Evolutionary conservation across 1,140 invertebrate genomes (phyloP).

Genomic region (Bombyx mori): DNA sequence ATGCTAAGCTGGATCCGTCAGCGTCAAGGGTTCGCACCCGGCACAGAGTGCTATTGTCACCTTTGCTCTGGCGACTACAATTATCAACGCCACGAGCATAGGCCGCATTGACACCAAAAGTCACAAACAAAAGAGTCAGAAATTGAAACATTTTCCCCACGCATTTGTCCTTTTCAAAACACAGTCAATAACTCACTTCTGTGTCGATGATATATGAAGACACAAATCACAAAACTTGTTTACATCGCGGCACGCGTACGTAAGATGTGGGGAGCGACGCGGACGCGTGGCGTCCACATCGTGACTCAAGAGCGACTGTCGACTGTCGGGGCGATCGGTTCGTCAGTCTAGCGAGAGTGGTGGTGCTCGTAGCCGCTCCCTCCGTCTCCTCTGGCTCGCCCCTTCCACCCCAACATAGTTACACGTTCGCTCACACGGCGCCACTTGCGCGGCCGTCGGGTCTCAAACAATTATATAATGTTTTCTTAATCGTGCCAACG

Average conservation of each 20-base stretch:
- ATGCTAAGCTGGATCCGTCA: constrained; percentile 75
- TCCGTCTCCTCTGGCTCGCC: constrained; percentile 31
- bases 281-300: constrained; percentile 49
- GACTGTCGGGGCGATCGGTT: constrained; percentile 44
- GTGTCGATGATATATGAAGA: constrained; percentile 22
- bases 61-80: constrained; percentile 33
- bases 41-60: constrained; percentile 73
- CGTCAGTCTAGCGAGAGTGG: constrained; percentile 51
- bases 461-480: constrained; percentile 67
- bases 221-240: constrained; percentile 50
- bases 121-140: constrained; percentile 63
- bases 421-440: constrained; percentile 58
- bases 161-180: constrained; percentile 48
- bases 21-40: constrained; percentile 78
- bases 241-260: constrained; percentile 53
- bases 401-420: constrained; percentile 55
- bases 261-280: constrained; percentile 35
- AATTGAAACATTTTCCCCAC: constrained; percentile 64
- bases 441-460: constrained; percentile 53
- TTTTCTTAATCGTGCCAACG: constrained; percentile 63
- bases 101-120: constrained; percentile 55
- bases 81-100: constrained; percentile 53
- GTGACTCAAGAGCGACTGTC: constrained; percentile 53
- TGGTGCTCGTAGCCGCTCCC: constrained; percentile 46
- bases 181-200: constrained; percentile 19